Base-by-base conservation (phyloP, 2,888 invertebrate genomes). In the Lepidochitona cinerea region DNA sequence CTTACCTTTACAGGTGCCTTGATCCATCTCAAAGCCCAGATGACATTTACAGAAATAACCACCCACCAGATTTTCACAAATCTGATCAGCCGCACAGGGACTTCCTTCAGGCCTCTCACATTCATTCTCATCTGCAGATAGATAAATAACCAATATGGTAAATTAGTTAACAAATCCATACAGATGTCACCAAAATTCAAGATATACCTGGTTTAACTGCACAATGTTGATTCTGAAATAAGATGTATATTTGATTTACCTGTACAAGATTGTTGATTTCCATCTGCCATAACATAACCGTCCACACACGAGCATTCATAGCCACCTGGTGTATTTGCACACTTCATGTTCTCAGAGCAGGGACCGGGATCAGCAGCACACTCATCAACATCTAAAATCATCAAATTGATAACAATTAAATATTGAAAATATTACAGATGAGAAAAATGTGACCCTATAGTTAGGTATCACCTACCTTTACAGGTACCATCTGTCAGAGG, bases 281-380 rank as follows among this genome's bases (percentile, higher is more conserved):
- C 32, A 32, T 49, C 53, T 18, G 35, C 59, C 29, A 41, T 54
- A 32, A 26, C 52, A 33, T 29, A 70, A 26, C 73, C 69, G 23
- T 64, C 18, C 32, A 52, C 71, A 69, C 76, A 76, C 26, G 23
- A 23, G 66, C 76, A 76, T 14, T 67, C 67, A 35, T 72, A 76
- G 12, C 53, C 49, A 23, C 76, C 75, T 14, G 53, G 14, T 14
- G 71, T 75, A 32, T 75, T 72, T 14, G n/a, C 33, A 59, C 75
- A 75, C 12, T 52, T 33, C 26, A 54, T 33, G 37, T 37, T 26
- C 12, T 35, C 65, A 14, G 32, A 32, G 69, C 73, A 73, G 32
- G 59, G 59, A 23, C 59, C 32, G 23, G 32, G 23, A 29, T 59
- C 59, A 59, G 23, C 59, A 29, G 59, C 35, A 54, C 69, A 73